Evolutionary conservation across 2,113 vertebrate genomes (phyloP).

Genomic region (Mobula birostris): DNA sequence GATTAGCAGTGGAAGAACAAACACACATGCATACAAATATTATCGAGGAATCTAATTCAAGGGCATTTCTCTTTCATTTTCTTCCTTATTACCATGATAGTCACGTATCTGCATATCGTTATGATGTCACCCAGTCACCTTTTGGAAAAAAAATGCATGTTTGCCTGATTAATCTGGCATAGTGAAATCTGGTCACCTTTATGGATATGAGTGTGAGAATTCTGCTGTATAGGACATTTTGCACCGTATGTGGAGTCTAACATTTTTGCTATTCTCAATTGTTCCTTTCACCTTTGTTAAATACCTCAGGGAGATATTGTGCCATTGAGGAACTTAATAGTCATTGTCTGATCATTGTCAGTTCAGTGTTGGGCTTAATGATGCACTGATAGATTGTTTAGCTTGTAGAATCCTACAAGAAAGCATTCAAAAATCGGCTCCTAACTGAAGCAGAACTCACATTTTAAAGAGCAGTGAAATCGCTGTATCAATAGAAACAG

Average conservation of each 20-base stretch:
- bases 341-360: too few relatives aligned
- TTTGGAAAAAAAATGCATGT: background rate
- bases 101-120: background rate
- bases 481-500: too few relatives aligned
- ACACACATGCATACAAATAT: background rate
- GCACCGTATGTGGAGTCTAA: background rate
- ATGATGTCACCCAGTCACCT: background rate
- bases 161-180: background rate
- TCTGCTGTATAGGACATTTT: background rate
- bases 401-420: background rate
- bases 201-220: background rate
- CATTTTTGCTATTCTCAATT: background rate
- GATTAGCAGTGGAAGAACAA: background rate
- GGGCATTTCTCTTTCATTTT: background rate
- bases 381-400: too few relatives aligned
- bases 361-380: background rate
- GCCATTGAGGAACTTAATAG: background rate
- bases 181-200: background rate
- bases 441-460: too few relatives aligned
- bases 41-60: background rate
- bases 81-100: background rate
- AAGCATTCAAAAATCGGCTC: too few relatives aligned
- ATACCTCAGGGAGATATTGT: background rate
- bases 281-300: background rate
- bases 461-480: too few relatives aligned